phyloP scores from a whole-genome alignment of 2,888 invertebrate genomes.

The Ophraella communa region DNA sequence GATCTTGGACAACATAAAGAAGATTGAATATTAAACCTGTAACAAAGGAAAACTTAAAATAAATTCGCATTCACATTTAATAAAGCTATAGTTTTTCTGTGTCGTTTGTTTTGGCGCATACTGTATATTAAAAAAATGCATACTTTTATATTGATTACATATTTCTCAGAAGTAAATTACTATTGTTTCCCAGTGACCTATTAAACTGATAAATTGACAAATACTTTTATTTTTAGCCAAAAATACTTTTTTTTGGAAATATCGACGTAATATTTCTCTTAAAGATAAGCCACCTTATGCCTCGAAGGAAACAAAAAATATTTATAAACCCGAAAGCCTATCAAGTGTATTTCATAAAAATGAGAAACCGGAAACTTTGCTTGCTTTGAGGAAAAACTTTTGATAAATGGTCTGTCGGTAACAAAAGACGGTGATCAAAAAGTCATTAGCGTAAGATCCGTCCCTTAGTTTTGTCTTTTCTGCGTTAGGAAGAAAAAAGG shows the following conservation, averaged over 20 bases:
- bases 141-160: too few species aligned
- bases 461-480: constrained; percentile 45
- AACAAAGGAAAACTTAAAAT: too few species aligned
- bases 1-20: too few species aligned
- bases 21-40: too few species aligned
- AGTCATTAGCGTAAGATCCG: constrained; percentile 49
- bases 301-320: constrained; percentile 22
- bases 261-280: not conserved
- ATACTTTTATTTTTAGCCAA: too few species aligned
- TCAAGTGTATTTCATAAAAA: constrained; percentile 34
- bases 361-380: constrained; percentile 28
- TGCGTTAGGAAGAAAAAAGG: constrained; percentile 19
- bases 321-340: constrained; percentile 24
- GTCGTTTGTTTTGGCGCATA: too few species aligned
- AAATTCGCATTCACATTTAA: too few species aligned
- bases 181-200: not conserved
- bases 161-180: not conserved
- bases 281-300: not conserved
- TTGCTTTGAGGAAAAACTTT: constrained; percentile 38
- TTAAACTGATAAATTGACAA: too few species aligned
- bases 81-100: too few species aligned
- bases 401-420: constrained; percentile 52
- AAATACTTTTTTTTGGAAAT: not conserved
- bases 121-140: too few species aligned
- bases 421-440: constrained; percentile 53